These are phyloP conservation scores for Sebastes baramenuke DNA, from an alignment of 2,797 vertebrate species.

Conservation along the genomic window DNA sequence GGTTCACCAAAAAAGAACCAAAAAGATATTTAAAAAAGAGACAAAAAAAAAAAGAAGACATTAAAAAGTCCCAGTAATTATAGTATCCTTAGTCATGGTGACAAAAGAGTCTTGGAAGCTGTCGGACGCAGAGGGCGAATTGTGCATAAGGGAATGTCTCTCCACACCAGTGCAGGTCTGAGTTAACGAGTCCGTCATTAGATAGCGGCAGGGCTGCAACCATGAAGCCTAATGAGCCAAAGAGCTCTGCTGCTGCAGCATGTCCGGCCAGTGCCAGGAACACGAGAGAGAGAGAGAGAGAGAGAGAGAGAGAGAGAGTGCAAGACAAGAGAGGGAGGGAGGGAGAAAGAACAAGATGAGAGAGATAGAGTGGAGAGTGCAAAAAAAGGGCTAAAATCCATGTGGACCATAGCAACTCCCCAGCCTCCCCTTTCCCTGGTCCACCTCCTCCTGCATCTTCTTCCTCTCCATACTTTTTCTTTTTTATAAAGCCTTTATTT, in stretches of 20 bases:
- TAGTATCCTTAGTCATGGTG: constrained; percentile 72
- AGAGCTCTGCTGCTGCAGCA: constrained; percentile 82
- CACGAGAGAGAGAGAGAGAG: constrained; percentile 56
- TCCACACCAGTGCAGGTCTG: constrained; percentile 68
- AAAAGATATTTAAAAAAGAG: constrained; percentile 29
- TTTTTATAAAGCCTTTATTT: constrained; percentile 57
- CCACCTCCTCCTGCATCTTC: constrained; percentile 75
- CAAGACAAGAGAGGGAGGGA: constrained; percentile 56
- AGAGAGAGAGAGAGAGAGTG: constrained; percentile 22
- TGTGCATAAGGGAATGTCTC: constrained; percentile 56
- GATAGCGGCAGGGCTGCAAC: constrained; percentile 78
- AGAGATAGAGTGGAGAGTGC: constrained; percentile 70
- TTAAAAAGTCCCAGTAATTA: constrained; percentile 68
- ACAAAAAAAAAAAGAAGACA: constrained; percentile 34
- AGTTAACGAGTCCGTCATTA: constrained; percentile 80
- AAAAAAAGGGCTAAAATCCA: constrained; percentile 77
- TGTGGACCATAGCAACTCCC: constrained; percentile 80
- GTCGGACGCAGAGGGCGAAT: constrained; percentile 57
- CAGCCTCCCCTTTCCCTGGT: constrained; percentile 63
- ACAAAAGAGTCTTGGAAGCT: constrained; percentile 51
- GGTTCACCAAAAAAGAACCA: constrained; percentile 26
- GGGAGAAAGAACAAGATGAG: constrained; percentile 65
- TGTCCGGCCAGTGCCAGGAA: constrained; percentile 81
- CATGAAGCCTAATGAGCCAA: constrained; percentile 83
- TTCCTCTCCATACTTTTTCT: constrained; percentile 56